Conservation (phyloP, 2,797 vertebrate genomes). For the Dendrocincla fuliginosa region DNA sequence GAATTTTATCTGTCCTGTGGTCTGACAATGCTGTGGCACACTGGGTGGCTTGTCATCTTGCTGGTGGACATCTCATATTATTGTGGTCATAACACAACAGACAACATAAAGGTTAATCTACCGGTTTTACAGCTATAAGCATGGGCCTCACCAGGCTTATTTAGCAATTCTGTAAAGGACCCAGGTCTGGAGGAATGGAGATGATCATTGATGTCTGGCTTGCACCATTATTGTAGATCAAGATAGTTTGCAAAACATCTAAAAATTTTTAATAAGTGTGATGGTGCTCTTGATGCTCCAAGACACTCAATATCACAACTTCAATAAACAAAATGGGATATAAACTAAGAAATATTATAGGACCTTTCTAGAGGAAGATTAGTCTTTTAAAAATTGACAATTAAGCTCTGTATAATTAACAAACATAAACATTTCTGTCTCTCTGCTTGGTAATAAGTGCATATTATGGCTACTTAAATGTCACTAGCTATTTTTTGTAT, state of each 20-base stretch:
- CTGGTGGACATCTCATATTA: background rate
- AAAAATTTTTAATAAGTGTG: background rate
- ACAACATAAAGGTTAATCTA: background rate
- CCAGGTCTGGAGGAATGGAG: background rate
- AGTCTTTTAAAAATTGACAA: background rate
- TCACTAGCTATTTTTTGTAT: background rate
- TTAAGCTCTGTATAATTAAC: background rate
- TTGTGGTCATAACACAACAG: background rate
- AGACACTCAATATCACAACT: background rate
- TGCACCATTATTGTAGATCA: background rate
- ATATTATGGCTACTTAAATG: background rate
- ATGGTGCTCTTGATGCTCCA: background rate
- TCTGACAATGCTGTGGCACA: background rate
- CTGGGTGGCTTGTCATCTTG: background rate
- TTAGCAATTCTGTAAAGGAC: background rate
- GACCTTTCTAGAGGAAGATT: background rate
- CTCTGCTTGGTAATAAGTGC: background rate
- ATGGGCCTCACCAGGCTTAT: background rate
- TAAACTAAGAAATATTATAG: background rate
- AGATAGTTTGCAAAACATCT: background rate
- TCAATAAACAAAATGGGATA: background rate
- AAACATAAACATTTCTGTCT: slow-evolving; percentile 17
- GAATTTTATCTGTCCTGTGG: background rate
- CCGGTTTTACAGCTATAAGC: background rate
- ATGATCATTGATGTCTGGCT: background rate